Evolutionary conservation across 2,888 invertebrate species (phyloP), one percentile per base, ranked within the genome.

Genomic region (Rhogogaster chlorosoma): DNA sequence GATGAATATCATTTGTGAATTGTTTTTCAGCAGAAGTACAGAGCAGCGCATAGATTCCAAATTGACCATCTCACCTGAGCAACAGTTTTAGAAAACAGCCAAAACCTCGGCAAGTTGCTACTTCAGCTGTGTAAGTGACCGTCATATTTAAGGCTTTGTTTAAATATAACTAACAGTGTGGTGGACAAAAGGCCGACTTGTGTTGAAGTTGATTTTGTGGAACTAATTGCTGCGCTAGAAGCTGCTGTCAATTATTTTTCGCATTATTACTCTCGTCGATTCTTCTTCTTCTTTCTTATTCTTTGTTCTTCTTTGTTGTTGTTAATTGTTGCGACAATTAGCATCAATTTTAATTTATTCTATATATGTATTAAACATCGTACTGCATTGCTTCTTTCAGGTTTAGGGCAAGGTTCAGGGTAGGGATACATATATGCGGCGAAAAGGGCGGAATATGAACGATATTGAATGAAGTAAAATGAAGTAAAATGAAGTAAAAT

Each of bases 1-100:
- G 0, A 45, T 45, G 2, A 10, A 45, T 12, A 45, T 12, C 42
- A 45, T 12, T 45, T 45, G 10, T 10, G 12, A 10, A 45, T 45
- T 45, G 42, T 45, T 45, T 45, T 45, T 45, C 42, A 45, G 12
- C 2, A 45, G 22, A n/a, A 64, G 18, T 2, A 42, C 15, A 49
- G 32, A 45, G 12, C 15, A 45, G 12, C 15, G 12, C 15, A 45
- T 45, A 38, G 38, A n/a, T 38, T 38, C 1, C 6, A 38, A 38
- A 38, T 38, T 38, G 6, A 38, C 7, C 6, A 45, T 45, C 45
- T 94, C 94, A 98, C 98, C 97, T 96, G 91, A 96, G 94, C 49
- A 98, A 94, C 91, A 98, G 95, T 94, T 97, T 97, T 89, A 98
- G 95, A 94, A 98, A 98, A 90, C 97, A 97, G 86, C 98, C 98